Conservation (phyloP, 2,888 invertebrate genomes). For the Pogonocherus hispidulus region DNA sequence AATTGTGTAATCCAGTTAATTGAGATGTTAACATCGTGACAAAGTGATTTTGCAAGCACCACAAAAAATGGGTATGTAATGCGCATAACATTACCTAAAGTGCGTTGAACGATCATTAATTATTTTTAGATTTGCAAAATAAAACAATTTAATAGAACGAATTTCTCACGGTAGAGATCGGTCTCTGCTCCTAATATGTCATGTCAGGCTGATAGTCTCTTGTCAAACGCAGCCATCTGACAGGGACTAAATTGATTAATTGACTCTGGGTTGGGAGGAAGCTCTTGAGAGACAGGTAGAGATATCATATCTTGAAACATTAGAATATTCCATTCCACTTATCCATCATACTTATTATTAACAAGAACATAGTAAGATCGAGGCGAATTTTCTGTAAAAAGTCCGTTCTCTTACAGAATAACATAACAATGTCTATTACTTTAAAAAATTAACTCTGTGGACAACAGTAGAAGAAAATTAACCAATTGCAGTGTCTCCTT, state of each 20-base stretch:
- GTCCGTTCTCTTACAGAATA: too few relatives aligned
- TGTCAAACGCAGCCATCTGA: slow-evolving; percentile 49
- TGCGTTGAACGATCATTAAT: slow-evolving; percentile 37
- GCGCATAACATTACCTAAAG: slow-evolving; percentile 35
- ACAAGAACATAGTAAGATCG: not conserved
- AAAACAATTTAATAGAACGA: slow-evolving; percentile 23
- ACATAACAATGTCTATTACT: too few relatives aligned
- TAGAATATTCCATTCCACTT: slow-evolving; percentile 26
- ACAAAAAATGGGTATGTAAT: slow-evolving; percentile 31
- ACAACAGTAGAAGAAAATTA: too few relatives aligned
- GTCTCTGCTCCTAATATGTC: slow-evolving; percentile 48
- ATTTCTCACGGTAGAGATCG: slow-evolving; percentile 51
- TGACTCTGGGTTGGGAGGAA: slow-evolving; percentile 38
- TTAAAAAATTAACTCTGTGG: too few relatives aligned
- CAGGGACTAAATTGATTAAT: slow-evolving; percentile 54
- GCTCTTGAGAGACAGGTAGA: slow-evolving; percentile 35
- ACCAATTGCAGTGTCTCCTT: too few relatives aligned
- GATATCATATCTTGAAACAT: slow-evolving; percentile 31
- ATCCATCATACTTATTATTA: slow-evolving; percentile 14
- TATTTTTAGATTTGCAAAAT: slow-evolving; percentile 37
- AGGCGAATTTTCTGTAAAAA: not conserved
- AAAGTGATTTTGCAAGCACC: slow-evolving; percentile 21
- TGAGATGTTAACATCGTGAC: slow-evolving; percentile 25
- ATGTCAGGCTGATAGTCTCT: slow-evolving; percentile 42
- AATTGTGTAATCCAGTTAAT: not conserved